Percentiles rank a stretch among this genome's conserved stretches.
Evolutionary conservation across 1,140 invertebrate genomes (phyloP).

Genomic region (Drosophila aff.): DNA sequence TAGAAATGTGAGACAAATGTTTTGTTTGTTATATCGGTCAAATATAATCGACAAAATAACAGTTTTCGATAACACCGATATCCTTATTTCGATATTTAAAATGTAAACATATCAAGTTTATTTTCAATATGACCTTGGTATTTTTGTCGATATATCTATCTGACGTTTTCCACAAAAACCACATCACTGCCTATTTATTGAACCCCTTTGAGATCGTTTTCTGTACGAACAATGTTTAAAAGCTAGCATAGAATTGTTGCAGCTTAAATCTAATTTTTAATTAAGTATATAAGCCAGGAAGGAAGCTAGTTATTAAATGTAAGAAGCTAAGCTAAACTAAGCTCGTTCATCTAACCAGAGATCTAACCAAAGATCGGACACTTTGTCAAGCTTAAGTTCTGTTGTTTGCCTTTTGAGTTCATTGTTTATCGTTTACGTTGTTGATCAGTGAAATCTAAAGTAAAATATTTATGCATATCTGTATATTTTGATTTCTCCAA

Average conservation of each 20-base stretch:
- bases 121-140: not conserved
- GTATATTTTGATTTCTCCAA: slow-evolving; percentile 74
- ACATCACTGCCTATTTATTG: not conserved
- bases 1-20: no score
- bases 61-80: no score
- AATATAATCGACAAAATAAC: no score
- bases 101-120: no score
- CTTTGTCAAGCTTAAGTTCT: slow-evolving; percentile 26
- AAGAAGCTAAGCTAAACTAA: slow-evolving; percentile 27
- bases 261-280: not conserved
- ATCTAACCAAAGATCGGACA: not conserved
- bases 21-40: no score
- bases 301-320: slow-evolving; percentile 5
- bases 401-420: slow-evolving; percentile 54
- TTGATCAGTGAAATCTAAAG: slow-evolving; percentile 9
- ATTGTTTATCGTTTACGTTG: slow-evolving; percentile 31
- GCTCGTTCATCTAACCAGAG: slow-evolving; percentile 55
- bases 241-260: not conserved
- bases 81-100: no score
- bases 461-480: slow-evolving; percentile 50
- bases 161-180: not conserved
- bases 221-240: not conserved
- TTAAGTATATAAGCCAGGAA: not conserved
- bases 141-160: no score
- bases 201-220: not conserved